Evolutionary conservation across 2,113 vertebrate species (phyloP), one percentile per base, ranked within the genome.

Genomic region (Sturnus vulgaris): DNA sequence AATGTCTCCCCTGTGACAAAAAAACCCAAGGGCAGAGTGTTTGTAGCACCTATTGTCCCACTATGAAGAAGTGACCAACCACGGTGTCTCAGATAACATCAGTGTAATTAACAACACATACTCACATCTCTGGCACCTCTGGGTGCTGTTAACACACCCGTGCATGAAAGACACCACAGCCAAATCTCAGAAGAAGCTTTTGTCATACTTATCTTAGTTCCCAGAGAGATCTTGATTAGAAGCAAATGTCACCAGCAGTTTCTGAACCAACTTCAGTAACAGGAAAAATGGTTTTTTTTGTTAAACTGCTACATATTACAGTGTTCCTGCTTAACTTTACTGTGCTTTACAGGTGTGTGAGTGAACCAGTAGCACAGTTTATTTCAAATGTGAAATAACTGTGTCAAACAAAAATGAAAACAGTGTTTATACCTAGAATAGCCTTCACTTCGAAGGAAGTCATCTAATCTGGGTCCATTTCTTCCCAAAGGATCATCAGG

Each of bases 401-500:
- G 20, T 42, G 23, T 64, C 39, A 70, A 85, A 68, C n/a, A 70
- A 53, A 64, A 89, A 52, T n/a, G 40, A 79, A 77, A 71, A 65
- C 9, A 55, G 28, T 30, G 52, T 40, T 95, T 78, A 81, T 98
- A 99, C 99, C 98, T 98, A 89, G 59, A 87, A 89, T 19, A 80
- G 91, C 79, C 93, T 52, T 98, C 97, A 94, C 98, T 99, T 66
- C 80, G 96, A 79, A 99, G 98, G 95, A 99, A 99, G 56, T 97
- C 82, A 84, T 99, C 98, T 57, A 99, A 94, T 66, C 98, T 98
- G 56, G 99, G 99, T 37, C 99, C 99, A 5, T 98, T 93, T 96
- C 98, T 99, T 85, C 99, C 99, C 97, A 99, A 97, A 46, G 99
- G 99, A 96, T 99, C 99, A 91, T 99, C 99, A 31, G 99, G 99